Evolutionary conservation across 2,888 invertebrate species (phyloP), one percentile per base, ranked within the genome.

Genomic region (Microplitis deprimator): DNA sequence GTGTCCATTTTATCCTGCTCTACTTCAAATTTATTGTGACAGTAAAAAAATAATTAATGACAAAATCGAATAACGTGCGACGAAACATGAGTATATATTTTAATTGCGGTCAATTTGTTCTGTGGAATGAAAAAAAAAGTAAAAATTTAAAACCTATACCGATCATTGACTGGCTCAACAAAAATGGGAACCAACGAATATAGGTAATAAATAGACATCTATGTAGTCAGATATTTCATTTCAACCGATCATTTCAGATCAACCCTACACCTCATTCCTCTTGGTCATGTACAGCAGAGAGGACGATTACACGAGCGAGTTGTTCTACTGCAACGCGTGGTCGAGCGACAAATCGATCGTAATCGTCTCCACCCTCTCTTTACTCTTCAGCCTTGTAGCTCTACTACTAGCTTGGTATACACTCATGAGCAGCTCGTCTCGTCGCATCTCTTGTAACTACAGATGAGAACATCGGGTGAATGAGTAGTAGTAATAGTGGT

Each of bases 311-410:
- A 74, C 73, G 75, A 61, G 68, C 41, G 60, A 75, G 61, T 68
- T 68, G 68, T 60, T 73, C 70, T 73, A 76, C 73, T 73, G 50
- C 41, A 40, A 62, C 76, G 68, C 73, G 77, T 79, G 79, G 80
- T 78, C 77, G 72, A 79, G 77, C 76, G 82, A 82, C 81, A 81
- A 85, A 85, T 86, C 85, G 85, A 86, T 86, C 81, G 85, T 84
- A 85, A 85, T 85, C 85, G 73, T 62, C 39, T 16, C 61, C 39
- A 61, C 29, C 29, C 61, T 38, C 65, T 38, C 50, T 50, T 50
- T 50, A 5, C 50, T 50, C 50, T 50, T 13, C 5, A 50, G 50
- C 10, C 50, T 50, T 50, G 50, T 50, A 50, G 10, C 50, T 50
- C 13, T 50, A 50, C 50, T 13, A 50, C 50, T 50, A 6, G 50